Percentiles rank a stretch among this genome's conserved stretches.
These are phyloP conservation scores for Gryllus longicercus DNA, from an alignment of 2,888 invertebrate species.

Conservation along the genomic window DNA sequence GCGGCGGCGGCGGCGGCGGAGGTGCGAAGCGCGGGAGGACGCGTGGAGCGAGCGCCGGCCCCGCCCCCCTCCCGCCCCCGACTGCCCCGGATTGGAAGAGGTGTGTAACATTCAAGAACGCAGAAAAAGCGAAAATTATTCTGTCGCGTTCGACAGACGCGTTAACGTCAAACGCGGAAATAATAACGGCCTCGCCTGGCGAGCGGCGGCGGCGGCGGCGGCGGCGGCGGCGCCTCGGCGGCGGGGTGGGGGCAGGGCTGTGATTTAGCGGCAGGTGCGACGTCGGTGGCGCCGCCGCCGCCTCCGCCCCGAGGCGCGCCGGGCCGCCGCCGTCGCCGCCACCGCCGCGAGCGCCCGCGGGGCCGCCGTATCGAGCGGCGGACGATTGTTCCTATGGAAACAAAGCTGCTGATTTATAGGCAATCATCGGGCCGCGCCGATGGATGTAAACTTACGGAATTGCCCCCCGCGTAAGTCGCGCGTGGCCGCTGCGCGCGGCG, in stretches of 20 bases:
- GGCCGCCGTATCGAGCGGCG: not conserved
- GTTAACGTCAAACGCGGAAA: conserved; percentile 8
- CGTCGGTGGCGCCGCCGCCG: not conserved
- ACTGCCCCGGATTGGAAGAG: not conserved
- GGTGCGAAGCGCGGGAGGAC: not conserved
- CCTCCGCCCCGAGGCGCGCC: not conserved
- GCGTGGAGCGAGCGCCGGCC: too few species aligned
- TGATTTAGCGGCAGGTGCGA: conserved; percentile 6
- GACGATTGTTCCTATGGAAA: conserved; percentile 6
- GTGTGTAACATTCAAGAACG: conserved; percentile 1
- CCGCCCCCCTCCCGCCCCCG: too few species aligned
- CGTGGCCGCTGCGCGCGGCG: not conserved
- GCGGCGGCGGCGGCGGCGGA: not conserved
- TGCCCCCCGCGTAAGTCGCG: not conserved
- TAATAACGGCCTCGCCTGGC: not conserved
- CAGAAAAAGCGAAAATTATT: conserved; percentile 8
- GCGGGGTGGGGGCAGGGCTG: not conserved
- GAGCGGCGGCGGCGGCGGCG: not conserved
- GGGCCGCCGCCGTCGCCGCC: not conserved
- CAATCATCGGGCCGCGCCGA: not conserved
- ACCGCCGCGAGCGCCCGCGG: not conserved
- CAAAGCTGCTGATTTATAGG: conserved; percentile 10
- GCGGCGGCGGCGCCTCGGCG: not conserved
- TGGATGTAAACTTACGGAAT: conserved; percentile 10
- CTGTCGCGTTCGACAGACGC: conserved; percentile 10